Percentiles rank a stretch among this genome's conserved stretches.
These are phyloP conservation scores for Drosophila malerkotliana DNA, from an alignment of 1,140 invertebrate genomes.

Conservation along the genomic window DNA sequence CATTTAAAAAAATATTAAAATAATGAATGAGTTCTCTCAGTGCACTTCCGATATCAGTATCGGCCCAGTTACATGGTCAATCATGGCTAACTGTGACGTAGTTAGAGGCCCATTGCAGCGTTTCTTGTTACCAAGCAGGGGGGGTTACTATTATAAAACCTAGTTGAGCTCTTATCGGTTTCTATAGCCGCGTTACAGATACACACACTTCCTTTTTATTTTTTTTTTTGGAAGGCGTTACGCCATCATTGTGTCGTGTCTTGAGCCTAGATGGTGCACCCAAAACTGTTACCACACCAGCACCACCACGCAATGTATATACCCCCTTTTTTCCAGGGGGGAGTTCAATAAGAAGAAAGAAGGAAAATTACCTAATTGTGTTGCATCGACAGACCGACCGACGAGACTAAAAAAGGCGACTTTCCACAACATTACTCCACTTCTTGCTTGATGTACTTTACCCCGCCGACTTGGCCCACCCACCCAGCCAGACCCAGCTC, in stretches of 20 bases:
- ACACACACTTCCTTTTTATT: slow-evolving; percentile 56
- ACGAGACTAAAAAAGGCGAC: slow-evolving; percentile 19
- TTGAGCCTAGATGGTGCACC: slow-evolving; percentile 32
- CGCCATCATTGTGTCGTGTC: slow-evolving; percentile 30
- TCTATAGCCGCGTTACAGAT: slow-evolving; percentile 44
- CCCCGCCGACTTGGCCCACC: slow-evolving; percentile 23
- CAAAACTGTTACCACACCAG: slow-evolving; percentile 43
- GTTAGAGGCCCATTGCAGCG: not conserved
- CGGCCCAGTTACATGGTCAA: slow-evolving; percentile 15
- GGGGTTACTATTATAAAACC: slow-evolving; percentile 12
- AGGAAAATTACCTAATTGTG: slow-evolving; percentile 83
- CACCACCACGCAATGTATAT: slow-evolving; percentile 45
- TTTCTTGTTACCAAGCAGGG: slow-evolving; percentile 27
- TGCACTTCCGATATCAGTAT: not conserved
- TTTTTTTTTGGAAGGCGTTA: slow-evolving; percentile 35
- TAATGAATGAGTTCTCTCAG: not conserved
- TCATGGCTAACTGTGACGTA: slow-evolving; percentile 25
- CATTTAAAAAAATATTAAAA: too few relatives aligned
- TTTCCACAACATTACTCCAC: slow-evolving; percentile 77
- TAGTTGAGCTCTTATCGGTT: slow-evolving; percentile 13
- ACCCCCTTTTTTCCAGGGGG: not conserved
- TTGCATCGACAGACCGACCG: slow-evolving; percentile 60
- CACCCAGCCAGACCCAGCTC: not conserved
- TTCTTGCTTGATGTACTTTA: slow-evolving; percentile 61
- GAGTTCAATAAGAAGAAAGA: slow-evolving; percentile 72